These are phyloP conservation scores for Drosophila hawaiiensis DNA, from an alignment of 2,888 invertebrate genomes.

Conservation along the genomic window DNA sequence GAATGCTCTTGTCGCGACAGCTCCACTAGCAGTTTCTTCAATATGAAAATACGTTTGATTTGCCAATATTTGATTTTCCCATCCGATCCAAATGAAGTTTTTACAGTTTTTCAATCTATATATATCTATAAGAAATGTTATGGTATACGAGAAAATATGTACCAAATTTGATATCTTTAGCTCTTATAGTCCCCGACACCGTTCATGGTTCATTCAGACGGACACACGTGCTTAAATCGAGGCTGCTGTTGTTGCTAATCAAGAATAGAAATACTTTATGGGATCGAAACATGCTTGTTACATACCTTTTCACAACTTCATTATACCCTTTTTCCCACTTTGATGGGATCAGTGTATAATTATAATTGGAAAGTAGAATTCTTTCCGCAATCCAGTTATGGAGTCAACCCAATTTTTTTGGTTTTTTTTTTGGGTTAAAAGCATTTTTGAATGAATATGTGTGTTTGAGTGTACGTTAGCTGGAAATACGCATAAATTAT, in stretches of 20 bases:
- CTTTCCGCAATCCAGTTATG: conserved; percentile 9
- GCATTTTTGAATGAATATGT: background rate
- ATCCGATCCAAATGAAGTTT: too few relatives aligned
- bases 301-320: background rate
- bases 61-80: background rate
- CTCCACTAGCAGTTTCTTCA: background rate
- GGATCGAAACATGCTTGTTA: background rate
- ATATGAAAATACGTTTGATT: background rate
- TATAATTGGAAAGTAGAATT: conserved; percentile 9
- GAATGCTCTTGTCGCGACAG: background rate
- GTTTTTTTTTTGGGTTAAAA: background rate
- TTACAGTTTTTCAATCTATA: too few relatives aligned
- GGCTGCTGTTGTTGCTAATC: background rate
- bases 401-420: conserved; percentile 1
- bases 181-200: background rate
- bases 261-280: background rate
- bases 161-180: too few relatives aligned
- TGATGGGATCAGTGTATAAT: background rate
- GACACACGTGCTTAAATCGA: background rate
- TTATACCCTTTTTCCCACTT: background rate
- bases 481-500: conserved; percentile 34
- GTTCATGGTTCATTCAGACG: background rate
- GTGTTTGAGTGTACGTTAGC: too few relatives aligned
- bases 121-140: too few relatives aligned
- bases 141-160: too few relatives aligned